These are phyloP conservation scores for Amorpha juglandis DNA, from an alignment of 2,888 invertebrate genomes.

Conservation along the genomic window DNA sequence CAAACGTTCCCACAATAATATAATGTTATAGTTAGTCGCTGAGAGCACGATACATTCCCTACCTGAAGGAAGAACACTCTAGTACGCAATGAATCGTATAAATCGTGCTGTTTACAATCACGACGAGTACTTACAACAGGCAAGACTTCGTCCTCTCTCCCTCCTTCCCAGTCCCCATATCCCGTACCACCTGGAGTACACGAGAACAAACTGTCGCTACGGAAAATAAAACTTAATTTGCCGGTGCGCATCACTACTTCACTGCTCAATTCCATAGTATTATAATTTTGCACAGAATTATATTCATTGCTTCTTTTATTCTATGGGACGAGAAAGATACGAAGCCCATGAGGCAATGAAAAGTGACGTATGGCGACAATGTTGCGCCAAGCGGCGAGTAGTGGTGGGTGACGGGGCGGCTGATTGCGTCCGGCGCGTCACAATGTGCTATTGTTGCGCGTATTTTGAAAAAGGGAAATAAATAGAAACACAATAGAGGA, in stretches of 20 bases:
- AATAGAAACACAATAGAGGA: conserved; percentile 33
- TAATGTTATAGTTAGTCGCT: no score
- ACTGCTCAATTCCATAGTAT: neutral
- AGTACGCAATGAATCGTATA: no score
- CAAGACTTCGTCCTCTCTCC: no score
- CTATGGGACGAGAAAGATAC: neutral
- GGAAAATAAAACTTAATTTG: no score
- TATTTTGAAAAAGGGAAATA: conserved; percentile 32
- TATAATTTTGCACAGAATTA: neutral
- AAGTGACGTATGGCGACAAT: neutral
- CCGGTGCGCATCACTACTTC: neutral
- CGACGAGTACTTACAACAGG: no score
- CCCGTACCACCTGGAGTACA: no score
- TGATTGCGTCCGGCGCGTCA: conserved; percentile 35
- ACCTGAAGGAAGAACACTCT: no score
- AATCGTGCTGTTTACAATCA: no score
- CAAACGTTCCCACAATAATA: no score
- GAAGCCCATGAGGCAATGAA: neutral
- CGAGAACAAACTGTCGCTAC: neutral
- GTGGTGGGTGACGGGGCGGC: conserved; percentile 20
- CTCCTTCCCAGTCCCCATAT: no score
- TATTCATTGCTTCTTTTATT: neutral
- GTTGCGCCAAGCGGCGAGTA: neutral
- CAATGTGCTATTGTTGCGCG: conserved; percentile 34
- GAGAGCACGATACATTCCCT: no score